Evolutionary conservation across 2,888 invertebrate species (phyloP), one percentile per base, ranked within the genome.

Genomic region (Platynereis dumerilii): DNA sequence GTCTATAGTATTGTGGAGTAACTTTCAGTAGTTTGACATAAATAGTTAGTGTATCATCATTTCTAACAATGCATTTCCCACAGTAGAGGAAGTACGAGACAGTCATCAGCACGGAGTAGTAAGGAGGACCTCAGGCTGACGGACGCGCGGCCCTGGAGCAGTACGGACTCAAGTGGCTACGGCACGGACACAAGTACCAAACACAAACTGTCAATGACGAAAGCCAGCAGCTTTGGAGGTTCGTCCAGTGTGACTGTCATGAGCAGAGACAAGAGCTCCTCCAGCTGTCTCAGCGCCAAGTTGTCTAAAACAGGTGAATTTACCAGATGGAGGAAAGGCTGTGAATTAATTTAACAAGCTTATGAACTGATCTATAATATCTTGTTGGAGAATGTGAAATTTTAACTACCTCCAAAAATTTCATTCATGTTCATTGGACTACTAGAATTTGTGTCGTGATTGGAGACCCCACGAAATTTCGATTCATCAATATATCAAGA

Each of bases 211-310:
- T 88, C 88, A 20, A 90, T 91, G 54, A 90, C 91, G 56, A 92
- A 92, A 83, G 92, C 93, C 59, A 93, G 92, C 86, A 94, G 93
- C 84, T 95, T 94, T 79, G 93, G 92, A 15, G 75, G 75, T n/a
- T 76, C 77, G 52, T 92, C 92, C 15, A 74, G 72, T 20, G 77
- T 78, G 56, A 76, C 84, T 87, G 72, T 84, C 20, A 76, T 87
- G 2, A 83, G 84, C 22, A 87, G 90, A 39, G 89, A 89, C 10
- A 91, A 90, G 75, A 89, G 89, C 74, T 87, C 88, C 45, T 86
- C 88, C 70, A 69, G 64, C 27, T 58, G 53, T 39, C 10, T 20
- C 24, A 66, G 60, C 26, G 83, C 91, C 22, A 86, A 91, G 60
- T 88, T 92, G 59, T 91, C 91, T 69, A 90, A 92, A 79, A 92